phyloP scores from a whole-genome alignment of 2,797 vertebrate species.

The Lophius americanus region DNA sequence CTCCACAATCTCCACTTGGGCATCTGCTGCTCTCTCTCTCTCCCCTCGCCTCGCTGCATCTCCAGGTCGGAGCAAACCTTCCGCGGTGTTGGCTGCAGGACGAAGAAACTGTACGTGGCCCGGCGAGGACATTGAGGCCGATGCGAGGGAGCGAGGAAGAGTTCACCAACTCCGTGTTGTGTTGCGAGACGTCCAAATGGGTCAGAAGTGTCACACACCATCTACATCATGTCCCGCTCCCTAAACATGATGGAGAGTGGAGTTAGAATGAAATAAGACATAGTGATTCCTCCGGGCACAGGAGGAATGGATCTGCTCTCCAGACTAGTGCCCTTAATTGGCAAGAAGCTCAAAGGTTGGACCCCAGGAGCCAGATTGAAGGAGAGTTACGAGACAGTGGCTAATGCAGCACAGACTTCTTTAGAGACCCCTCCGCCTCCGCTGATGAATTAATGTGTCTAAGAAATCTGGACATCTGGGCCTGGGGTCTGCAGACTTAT shows the following conservation, averaged over 20 bases:
- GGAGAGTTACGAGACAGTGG: conserved; percentile 72
- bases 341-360: conserved; percentile 61
- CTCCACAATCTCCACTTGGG: background rate
- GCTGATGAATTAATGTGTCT: conserved; percentile 60
- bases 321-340: conserved; percentile 70
- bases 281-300: conserved; percentile 48
- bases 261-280: conserved; percentile 71
- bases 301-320: conserved; percentile 66
- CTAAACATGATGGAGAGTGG: conserved; percentile 66
- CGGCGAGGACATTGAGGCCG: conserved; percentile 41
- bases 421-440: conserved; percentile 39
- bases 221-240: conserved; percentile 55
- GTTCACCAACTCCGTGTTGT: conserved; percentile 50
- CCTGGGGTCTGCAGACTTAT: conserved; percentile 36
- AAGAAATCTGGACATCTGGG: conserved; percentile 62
- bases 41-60: background rate
- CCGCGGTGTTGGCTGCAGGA: conserved; percentile 23
- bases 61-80: conserved; percentile 24
- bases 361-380: conserved; percentile 65
- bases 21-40: background rate
- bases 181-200: conserved; percentile 57
- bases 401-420: conserved; percentile 73
- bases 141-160: conserved; percentile 34
- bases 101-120: conserved; percentile 32
- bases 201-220: conserved; percentile 61